Evolutionary conservation across 1,140 invertebrate genomes (phyloP).

Genomic region (Drosophila watanabei): DNA sequence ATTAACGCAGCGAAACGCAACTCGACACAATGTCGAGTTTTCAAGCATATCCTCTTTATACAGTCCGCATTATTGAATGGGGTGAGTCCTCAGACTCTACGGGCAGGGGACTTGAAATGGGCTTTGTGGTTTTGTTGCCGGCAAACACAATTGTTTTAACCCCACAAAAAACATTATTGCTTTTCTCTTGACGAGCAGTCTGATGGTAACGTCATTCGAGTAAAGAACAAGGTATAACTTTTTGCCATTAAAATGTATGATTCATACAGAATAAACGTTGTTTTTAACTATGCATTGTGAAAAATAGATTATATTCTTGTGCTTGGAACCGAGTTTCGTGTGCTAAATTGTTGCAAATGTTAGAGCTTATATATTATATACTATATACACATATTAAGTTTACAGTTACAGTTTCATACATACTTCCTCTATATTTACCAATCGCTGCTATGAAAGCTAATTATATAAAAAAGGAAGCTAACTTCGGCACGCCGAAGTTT

Average conservation of each 20-base stretch:
- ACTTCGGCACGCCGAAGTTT: no score
- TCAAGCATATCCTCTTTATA: slow-evolving; percentile 63
- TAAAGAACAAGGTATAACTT: not conserved
- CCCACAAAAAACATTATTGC: slow-evolving; percentile 9
- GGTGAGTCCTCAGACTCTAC: slow-evolving; percentile 6
- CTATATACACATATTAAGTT: no score
- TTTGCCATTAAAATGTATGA: not conserved
- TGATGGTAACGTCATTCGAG: not conserved
- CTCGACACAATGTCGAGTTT: slow-evolving; percentile 69
- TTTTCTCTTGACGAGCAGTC: slow-evolving; percentile 8
- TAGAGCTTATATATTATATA: no score
- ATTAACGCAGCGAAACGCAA: slow-evolving; percentile 69
- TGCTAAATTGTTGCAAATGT: no score
- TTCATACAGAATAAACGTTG: not conserved
- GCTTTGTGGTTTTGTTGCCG: slow-evolving; percentile 35
- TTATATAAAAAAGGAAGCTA: no score
- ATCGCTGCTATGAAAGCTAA: no score
- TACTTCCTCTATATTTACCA: no score
- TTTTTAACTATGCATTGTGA: no score
- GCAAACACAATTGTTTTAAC: slow-evolving; percentile 29
- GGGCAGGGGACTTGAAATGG: slow-evolving; percentile 4
- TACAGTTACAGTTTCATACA: no score
- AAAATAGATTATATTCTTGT: no score
- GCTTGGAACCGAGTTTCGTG: no score
- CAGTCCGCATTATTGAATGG: slow-evolving; percentile 7